Conservation (phyloP, 2,113 vertebrate genomes). For the Diadophis punctatus region DNA sequence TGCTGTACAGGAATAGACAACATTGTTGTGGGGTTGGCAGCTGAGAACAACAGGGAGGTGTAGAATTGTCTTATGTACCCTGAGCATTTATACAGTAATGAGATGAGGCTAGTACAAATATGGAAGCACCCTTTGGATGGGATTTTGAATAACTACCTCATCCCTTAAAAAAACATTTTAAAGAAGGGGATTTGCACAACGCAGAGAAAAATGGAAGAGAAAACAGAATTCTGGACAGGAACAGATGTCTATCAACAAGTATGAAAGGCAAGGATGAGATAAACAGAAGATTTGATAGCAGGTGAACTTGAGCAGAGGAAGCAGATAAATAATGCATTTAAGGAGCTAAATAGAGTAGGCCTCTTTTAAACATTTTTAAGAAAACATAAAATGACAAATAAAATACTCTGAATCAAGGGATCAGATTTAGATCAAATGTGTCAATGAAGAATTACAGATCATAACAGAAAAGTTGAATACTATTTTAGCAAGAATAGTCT, state of each 20-base stretch:
- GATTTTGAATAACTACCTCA: not conserved
- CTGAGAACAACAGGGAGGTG: not conserved
- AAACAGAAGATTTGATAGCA: not conserved
- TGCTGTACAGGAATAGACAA: not conserved
- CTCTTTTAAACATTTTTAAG: not conserved
- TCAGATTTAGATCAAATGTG: not conserved
- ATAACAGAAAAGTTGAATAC: not conserved
- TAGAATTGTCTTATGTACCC: not conserved
- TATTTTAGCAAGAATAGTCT: not conserved
- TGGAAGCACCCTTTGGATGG: not conserved
- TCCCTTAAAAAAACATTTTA: not conserved
- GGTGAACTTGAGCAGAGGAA: not conserved
- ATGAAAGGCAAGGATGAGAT: not conserved
- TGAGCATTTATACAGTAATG: not conserved
- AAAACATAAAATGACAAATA: not conserved
- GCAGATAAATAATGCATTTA: not conserved
- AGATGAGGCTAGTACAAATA: not conserved
- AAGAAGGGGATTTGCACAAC: not conserved
- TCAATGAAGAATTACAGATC: not conserved
- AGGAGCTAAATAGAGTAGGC: not conserved
- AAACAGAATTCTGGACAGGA: not conserved
- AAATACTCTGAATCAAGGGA: not conserved
- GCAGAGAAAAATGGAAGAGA: not conserved
- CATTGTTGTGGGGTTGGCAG: not conserved
- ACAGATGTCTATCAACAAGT: not conserved